These are phyloP conservation scores for Syritta pipiens DNA, from an alignment of 2,888 invertebrate species.

Conservation along the genomic window DNA sequence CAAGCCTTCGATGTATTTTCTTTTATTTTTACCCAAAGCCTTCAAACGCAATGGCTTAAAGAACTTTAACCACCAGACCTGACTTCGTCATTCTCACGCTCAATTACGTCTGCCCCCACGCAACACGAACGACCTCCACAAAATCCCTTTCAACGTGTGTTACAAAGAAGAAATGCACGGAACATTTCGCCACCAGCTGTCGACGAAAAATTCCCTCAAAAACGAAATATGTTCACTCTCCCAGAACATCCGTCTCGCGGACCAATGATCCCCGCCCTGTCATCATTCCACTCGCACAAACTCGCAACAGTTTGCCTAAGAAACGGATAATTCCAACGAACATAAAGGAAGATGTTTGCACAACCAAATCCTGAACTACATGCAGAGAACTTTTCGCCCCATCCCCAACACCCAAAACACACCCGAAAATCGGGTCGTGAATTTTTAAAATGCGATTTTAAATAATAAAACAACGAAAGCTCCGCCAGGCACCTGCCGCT, in stretches of 20 bases:
- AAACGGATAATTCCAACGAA: conserved; percentile 14
- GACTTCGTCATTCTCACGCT: no score
- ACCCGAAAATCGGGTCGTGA: conserved; percentile 39
- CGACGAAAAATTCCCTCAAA: neutral
- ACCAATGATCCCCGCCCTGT: neutral
- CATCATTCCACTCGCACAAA: neutral
- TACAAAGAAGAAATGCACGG: neutral
- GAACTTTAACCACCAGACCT: no score
- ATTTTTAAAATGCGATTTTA: conserved; percentile 61
- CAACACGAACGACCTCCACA: neutral
- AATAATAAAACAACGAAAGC: conserved; percentile 26
- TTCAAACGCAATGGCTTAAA: no score
- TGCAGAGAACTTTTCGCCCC: neutral
- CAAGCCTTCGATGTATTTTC: no score
- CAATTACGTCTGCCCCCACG: no score
- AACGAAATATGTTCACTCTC: no score
- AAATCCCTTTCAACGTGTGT: neutral
- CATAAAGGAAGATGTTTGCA: conserved; percentile 26
- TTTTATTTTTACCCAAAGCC: no score
- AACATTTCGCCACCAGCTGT: neutral
- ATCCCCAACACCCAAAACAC: neutral
- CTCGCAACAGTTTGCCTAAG: conserved; percentile 33
- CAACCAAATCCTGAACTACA: conserved; percentile 16
- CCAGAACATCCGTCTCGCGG: neutral
- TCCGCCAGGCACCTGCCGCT: conserved; percentile 22